These are phyloP conservation scores for Brachypodius melanocephalos DNA, from an alignment of 2,113 vertebrate species.

Conservation along the genomic window DNA sequence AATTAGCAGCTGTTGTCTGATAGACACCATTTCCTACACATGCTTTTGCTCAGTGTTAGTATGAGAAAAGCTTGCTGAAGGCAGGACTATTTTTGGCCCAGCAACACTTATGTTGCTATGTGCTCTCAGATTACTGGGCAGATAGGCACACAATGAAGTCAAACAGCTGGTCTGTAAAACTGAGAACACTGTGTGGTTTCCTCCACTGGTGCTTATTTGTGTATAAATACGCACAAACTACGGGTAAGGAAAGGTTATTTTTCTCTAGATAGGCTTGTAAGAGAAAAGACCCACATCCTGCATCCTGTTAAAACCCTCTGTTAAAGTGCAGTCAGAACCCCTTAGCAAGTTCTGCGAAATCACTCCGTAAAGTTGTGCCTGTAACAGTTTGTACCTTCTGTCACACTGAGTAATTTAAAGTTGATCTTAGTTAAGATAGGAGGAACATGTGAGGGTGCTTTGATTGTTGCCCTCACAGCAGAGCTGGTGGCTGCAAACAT, in stretches of 20 bases:
- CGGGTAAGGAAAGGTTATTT: conserved; percentile 21
- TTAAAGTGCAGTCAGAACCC: background rate
- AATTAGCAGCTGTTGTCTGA: conserved; percentile 59
- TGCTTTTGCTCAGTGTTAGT: conserved; percentile 58
- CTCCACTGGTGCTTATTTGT: conserved; percentile 42
- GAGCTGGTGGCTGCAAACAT: background rate
- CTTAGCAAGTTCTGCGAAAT: background rate
- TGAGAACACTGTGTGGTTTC: conserved; percentile 41
- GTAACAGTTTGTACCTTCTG: conserved; percentile 1
- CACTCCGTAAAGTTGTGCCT: background rate
- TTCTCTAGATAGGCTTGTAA: conserved; percentile 15
- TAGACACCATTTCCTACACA: conserved; percentile 62
- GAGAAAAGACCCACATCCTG: conserved; percentile 40
- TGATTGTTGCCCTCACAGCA: background rate
- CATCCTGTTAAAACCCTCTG: background rate
- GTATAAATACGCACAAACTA: conserved; percentile 14
- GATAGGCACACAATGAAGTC: conserved; percentile 53
- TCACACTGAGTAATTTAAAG: background rate
- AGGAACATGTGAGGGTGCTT: background rate
- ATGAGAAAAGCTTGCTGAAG: conserved; percentile 64
- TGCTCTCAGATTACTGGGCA: conserved; percentile 68
- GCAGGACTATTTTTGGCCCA: conserved; percentile 69
- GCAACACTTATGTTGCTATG: conserved; percentile 59
- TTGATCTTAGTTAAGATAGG: conserved; percentile 16
- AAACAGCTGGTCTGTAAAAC: conserved; percentile 71